Percentiles rank a stretch among this genome's conserved stretches.
Conservation (phyloP, 2,113 vertebrate species). For the Pomatorhinus ruficollis region DNA sequence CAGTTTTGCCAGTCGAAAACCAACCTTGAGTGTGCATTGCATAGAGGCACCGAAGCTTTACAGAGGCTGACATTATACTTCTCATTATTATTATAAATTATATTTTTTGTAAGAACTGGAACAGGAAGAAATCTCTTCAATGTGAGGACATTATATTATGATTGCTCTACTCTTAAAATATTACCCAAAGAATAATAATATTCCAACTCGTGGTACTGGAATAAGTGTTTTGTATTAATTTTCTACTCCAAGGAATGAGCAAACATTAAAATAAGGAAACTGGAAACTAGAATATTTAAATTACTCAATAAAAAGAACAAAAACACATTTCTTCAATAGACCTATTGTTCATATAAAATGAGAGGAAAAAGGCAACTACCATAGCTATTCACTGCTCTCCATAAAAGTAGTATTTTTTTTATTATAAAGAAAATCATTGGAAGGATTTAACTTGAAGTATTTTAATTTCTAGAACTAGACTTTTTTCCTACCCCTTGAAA, state of each 20-base stretch:
- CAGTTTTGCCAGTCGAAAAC: background rate
- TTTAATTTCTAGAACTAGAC: slow-evolving; percentile 3
- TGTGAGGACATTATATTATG: background rate
- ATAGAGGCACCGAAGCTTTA: background rate
- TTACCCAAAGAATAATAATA: background rate
- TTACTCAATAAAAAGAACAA: slow-evolving; percentile 19
- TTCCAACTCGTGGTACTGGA: background rate
- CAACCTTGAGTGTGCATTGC: background rate
- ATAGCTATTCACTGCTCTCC: background rate
- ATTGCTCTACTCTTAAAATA: slow-evolving; percentile 20
- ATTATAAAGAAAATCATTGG: background rate
- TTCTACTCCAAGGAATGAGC: background rate
- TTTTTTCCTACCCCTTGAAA: background rate
- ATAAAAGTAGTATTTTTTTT: slow-evolving; percentile 13
- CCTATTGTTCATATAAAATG: slow-evolving; percentile 28
- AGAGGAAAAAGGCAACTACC: background rate
- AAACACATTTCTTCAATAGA: background rate
- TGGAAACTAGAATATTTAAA: slow-evolving; percentile 13
- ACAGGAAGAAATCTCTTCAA: background rate
- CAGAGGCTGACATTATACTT: background rate
- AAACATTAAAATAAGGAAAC: slow-evolving; percentile 31
- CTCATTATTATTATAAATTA: background rate
- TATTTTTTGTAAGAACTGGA: background rate
- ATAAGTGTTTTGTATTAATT: slow-evolving; percentile 30
- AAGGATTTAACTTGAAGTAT: background rate